These are phyloP conservation scores for Stenurella melanura DNA, from an alignment of 2,888 invertebrate species.

Conservation along the genomic window DNA sequence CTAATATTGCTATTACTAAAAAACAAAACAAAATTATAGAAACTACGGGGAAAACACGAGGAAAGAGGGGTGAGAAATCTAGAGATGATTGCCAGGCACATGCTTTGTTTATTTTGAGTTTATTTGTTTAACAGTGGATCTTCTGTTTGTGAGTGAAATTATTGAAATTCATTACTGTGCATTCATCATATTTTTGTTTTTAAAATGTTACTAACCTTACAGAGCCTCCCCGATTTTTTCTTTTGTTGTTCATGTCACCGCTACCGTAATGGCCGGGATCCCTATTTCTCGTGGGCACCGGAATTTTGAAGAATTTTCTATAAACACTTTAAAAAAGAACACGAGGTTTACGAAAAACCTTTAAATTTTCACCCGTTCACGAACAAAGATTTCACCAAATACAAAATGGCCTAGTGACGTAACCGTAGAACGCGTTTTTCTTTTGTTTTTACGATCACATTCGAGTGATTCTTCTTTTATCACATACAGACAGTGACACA, in stretches of 20 bases:
- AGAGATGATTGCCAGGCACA: background rate
- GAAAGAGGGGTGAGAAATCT: background rate
- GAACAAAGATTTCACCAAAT: slow-evolving; percentile 67
- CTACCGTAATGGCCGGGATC: slow-evolving; percentile 86
- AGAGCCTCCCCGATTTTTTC: slow-evolving; percentile 88
- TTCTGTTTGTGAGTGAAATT: background rate
- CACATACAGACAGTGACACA: slow-evolving; percentile 50
- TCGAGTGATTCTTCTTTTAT: slow-evolving; percentile 52
- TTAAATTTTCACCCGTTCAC: slow-evolving; percentile 57
- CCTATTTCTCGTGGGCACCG: slow-evolving; percentile 89
- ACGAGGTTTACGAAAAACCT: slow-evolving; percentile 65
- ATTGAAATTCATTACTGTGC: background rate
- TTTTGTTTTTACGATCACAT: slow-evolving; percentile 58
- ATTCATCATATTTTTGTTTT: slow-evolving; percentile 46
- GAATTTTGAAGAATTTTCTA: slow-evolving; percentile 80
- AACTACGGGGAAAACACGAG: slow-evolving; percentile 20
- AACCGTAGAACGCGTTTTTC: slow-evolving; percentile 69
- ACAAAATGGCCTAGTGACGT: slow-evolving; percentile 74
- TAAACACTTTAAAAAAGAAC: slow-evolving; percentile 60
- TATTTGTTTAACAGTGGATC: background rate
- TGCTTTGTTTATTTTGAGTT: slow-evolving; percentile 7
- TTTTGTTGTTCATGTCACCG: slow-evolving; percentile 85
- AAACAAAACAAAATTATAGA: background rate
- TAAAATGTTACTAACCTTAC: slow-evolving; percentile 77
- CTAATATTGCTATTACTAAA: background rate